Base-by-base conservation (phyloP, 2,797 vertebrate genomes). In the Oryzias dopingdopingensis region DNA sequence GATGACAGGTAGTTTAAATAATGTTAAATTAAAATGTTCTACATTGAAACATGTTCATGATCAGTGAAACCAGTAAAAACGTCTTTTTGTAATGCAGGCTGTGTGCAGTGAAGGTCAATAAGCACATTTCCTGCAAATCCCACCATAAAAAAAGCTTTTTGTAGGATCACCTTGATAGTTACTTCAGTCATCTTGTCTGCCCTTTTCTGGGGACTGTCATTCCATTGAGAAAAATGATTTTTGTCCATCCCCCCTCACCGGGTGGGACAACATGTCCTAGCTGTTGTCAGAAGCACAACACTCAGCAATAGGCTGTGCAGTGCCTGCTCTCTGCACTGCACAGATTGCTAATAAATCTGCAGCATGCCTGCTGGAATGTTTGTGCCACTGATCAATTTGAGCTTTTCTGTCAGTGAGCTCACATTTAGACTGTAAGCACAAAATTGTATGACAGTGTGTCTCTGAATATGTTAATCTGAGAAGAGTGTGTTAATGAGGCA, bases 271-370 rank as follows among this genome's bases (percentile, higher is more conserved):
- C 72, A 68, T 77, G 79, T 76, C 82, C 76, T 84, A 81, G 79
- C 77, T 85, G 85, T 80, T 80, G 73, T 74, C 71, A 67, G 71
- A 84, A 79, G 62, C 81, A 79, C 74, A 83, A 69, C 73, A 79
- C 83, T 72, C 64, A 73, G 74, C 83, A 86, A 85, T 84, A 81
- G 83, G 85, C 79, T 90, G 86, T 82, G 59, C 78, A 44, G 64
- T 60, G 62, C 52, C 77, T 76, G 73, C 63, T 73, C 67, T 60
- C 74, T 78, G 80, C 75, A 54, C 74, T 45, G 61, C 63, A 59
- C 85, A 86, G 80, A 89, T 84, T 83, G 76, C 74, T 86, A 86
- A 88, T 89, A 87, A 89, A 85, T 71, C 73, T 77, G 67, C 76
- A 74, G 65, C 73, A 74, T 86, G 74, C 79, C 88, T 14, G 4